Base-by-base conservation (phyloP, 2,888 invertebrate species). In the Tenthredo scrophulariae region DNA sequence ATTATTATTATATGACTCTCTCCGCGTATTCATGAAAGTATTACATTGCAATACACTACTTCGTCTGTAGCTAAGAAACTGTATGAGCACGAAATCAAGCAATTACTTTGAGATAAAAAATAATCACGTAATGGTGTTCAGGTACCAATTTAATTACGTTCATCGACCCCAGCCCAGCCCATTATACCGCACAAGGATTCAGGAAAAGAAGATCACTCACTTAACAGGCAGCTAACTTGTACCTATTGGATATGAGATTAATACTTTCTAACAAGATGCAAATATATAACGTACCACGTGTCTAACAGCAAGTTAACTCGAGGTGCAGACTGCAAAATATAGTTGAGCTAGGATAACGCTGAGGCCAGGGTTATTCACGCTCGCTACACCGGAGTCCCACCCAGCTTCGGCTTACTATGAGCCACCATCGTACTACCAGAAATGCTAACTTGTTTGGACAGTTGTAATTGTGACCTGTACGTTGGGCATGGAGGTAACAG, bases 401-500 rank as follows among this genome's bases (percentile, higher is more conserved):
- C 80, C 50, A 62, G 80, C 43, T 80, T 80, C 22, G 40, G 37
- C 62, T 62, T 80, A 77, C 77, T 54, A 50, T 80, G 80, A 80
- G 40, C 80, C 62, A 40, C 80, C 77, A 77, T 77, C 50, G 77
- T 54, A 54, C 77, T 15, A 22, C 62, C 22, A 62, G 58, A 80
- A 40, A 80, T 50, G 40, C 80, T 80, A 40, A 83, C 83, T 83
- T 70, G 83, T 83, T 67, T 46, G 67, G 83, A 70, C 70, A 70
- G 65, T 83, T 70, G 83, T 67, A 83, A 83, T 83, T 83, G 70
- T 83, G 15, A 70, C 67, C 10, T 83, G 67, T n/a, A 58, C 80
- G 80, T 65, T 58, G 80, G n/a, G 13, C 46, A 67, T 37, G 26
- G 22, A 67, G 67, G 10, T 37, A 46, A 37, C 58, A 37, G 58